Conservation (phyloP, 2,888 invertebrate genomes). For the Cryptocephalus primarius region DNA sequence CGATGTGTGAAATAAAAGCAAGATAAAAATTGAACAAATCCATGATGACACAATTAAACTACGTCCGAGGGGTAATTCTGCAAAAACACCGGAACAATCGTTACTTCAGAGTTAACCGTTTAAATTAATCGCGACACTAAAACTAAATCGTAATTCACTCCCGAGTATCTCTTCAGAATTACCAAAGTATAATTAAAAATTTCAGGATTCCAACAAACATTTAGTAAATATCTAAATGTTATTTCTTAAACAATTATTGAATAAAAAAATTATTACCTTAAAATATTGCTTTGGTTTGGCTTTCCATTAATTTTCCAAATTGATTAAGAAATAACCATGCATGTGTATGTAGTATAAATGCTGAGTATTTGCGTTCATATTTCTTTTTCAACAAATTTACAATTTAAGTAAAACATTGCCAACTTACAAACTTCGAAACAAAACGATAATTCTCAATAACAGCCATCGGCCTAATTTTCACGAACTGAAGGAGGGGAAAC, state of each 20-base stretch:
- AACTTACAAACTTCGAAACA: conserved; percentile 3
- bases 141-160: too few relatives aligned
- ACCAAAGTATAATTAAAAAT: background rate
- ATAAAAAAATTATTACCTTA: conserved; percentile 5
- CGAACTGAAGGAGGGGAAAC: background rate
- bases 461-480: conserved; percentile 7
- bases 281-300: conserved; percentile 18
- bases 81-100: too few relatives aligned
- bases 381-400: background rate
- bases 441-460: conserved; percentile 5
- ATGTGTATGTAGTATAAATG: conserved; percentile 5
- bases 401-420: conserved; percentile 11
- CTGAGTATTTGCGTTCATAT: too few relatives aligned
- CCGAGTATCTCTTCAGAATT: background rate
- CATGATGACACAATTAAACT: too few relatives aligned
- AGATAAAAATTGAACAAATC: too few relatives aligned
- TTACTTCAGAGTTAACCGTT: too few relatives aligned
- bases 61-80: too few relatives aligned
- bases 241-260: background rate
- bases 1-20: too few relatives aligned
- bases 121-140: too few relatives aligned
- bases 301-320: conserved; percentile 9
- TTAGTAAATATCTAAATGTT: background rate
- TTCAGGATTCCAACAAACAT: background rate
- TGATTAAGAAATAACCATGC: conserved; percentile 9